Conservation (phyloP, 2,797 vertebrate genomes). For the Serranus cabrilla region DNA sequence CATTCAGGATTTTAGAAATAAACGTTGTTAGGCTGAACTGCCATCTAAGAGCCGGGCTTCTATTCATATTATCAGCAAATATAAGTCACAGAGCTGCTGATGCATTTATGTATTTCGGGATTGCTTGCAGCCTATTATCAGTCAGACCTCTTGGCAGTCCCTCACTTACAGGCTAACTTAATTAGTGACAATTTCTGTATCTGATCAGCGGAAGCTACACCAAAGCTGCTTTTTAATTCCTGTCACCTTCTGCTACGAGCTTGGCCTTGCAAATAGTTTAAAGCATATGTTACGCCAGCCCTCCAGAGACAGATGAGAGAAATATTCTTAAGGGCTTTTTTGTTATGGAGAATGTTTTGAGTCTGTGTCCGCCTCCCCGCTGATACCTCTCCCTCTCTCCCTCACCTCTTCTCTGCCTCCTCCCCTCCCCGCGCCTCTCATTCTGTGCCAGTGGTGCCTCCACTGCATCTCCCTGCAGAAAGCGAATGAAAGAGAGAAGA, state of each 20-base stretch:
- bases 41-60: constrained; percentile 5
- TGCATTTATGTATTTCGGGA: constrained; percentile 22
- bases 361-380: constrained; percentile 28
- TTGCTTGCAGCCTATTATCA: constrained; percentile 25
- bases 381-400: constrained; percentile 25
- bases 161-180: constrained; percentile 29
- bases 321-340: constrained; percentile 52
- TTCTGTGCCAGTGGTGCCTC: constrained; percentile 65
- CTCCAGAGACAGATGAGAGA: constrained; percentile 44
- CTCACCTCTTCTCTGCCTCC: constrained; percentile 24
- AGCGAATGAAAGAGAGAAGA: constrained; percentile 69
- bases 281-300: constrained; percentile 29
- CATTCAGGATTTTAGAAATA: constrained; percentile 15
- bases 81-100: constrained; percentile 19
- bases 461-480: constrained; percentile 60
- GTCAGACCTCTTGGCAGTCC: constrained; percentile 43
- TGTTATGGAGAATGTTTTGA: constrained; percentile 49
- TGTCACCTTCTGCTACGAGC: constrained; percentile 31
- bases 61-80: constrained; percentile 29
- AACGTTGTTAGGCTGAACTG: constrained; percentile 5
- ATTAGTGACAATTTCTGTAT: constrained; percentile 47
- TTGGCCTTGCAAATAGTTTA: constrained; percentile 26
- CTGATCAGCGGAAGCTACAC: constrained; percentile 37
- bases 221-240: constrained; percentile 39
- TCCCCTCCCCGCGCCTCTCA: constrained; percentile 36